A percentile compares a stretch with the other conserved stretches of the same genome.
phyloP scores from a whole-genome alignment of 2,888 invertebrate genomes.

The Stenodema calcarata region DNA sequence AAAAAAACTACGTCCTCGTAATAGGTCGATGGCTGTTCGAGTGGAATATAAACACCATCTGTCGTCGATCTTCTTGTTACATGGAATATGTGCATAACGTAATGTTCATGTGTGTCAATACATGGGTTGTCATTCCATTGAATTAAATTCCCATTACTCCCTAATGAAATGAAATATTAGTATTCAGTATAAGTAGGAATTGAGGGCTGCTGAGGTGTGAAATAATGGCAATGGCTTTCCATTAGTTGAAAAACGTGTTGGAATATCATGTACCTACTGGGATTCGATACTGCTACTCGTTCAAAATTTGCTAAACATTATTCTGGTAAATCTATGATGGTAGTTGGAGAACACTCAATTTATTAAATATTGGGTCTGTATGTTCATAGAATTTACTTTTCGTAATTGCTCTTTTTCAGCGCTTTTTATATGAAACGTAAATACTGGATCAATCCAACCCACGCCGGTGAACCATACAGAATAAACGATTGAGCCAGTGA shows the following conservation, averaged over 20 bases:
- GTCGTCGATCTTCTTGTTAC: too few relatives aligned
- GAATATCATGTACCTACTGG: neutral
- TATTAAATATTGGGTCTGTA: neutral
- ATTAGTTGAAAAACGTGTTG: neutral
- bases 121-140: too few relatives aligned
- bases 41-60: too few relatives aligned
- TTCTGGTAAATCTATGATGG: neutral
- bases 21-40: neutral
- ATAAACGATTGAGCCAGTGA: neutral
- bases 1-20: neutral
- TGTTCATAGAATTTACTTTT: neutral
- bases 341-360: neutral
- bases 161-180: too few relatives aligned
- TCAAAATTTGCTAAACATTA: neutral
- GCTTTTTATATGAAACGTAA: neutral
- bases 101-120: too few relatives aligned
- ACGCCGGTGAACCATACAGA: neutral
- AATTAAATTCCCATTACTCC: too few relatives aligned
- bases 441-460: neutral
- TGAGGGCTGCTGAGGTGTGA: neutral
- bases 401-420: neutral
- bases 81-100: too few relatives aligned
- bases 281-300: neutral
- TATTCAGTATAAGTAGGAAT: neutral
- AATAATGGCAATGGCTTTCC: neutral